Percentiles rank a stretch among this genome's conserved stretches.
phyloP scores from a whole-genome alignment of 2,888 invertebrate genomes.

The Euspilapteryx auroguttella region DNA sequence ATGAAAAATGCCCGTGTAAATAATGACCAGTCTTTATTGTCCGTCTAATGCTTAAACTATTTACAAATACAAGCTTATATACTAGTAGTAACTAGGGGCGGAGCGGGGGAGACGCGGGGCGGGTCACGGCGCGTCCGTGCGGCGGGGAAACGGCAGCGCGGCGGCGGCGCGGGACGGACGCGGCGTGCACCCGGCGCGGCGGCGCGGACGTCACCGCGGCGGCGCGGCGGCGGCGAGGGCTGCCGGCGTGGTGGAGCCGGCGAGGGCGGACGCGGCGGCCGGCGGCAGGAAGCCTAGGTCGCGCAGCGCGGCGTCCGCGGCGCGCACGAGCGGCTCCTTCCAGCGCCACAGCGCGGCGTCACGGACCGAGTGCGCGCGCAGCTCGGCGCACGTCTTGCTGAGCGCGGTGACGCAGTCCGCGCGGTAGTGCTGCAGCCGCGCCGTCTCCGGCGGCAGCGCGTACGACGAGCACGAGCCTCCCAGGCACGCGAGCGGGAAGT shows the following conservation, averaged over 20 bases:
- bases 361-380: constrained; percentile 77
- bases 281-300: constrained; percentile 70
- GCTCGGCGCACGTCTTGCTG: constrained; percentile 82
- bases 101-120: neutral
- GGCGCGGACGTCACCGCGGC: no score
- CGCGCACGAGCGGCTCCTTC: constrained; percentile 72
- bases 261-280: constrained; percentile 23
- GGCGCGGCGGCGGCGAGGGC: constrained; percentile 8
- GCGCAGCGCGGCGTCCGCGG: constrained; percentile 70
- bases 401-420: constrained; percentile 89
- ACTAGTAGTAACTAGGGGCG: constrained; percentile 1
- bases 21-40: neutral
- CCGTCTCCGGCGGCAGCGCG: constrained; percentile 78
- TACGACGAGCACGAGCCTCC: constrained; percentile 84
- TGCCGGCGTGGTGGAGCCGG: constrained; percentile 4
- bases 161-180: constrained; percentile 16
- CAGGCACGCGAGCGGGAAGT: constrained; percentile 87
- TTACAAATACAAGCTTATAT: neutral
- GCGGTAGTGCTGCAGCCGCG: constrained; percentile 91
- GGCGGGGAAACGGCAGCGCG: constrained; percentile 8
- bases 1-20: neutral
- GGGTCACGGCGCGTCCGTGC: neutral
- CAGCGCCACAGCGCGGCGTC: constrained; percentile 89
- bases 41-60: neutral
- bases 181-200: constrained; percentile 8